These are phyloP conservation scores for Datnioides undecimradiatus DNA, from an alignment of 2,113 vertebrate species.

Conservation along the genomic window DNA sequence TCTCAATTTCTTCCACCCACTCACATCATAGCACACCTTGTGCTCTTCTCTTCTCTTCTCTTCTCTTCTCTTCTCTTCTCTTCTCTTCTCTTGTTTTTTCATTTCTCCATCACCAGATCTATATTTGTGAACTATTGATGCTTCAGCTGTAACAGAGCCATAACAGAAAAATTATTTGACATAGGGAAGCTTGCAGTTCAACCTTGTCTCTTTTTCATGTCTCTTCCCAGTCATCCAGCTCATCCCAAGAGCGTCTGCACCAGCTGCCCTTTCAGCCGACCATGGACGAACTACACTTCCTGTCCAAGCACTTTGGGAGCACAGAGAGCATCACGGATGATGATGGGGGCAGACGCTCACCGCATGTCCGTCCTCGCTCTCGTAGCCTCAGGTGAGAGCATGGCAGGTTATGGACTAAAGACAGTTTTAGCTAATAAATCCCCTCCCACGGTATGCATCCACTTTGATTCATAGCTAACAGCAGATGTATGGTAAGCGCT, in stretches of 20 bases:
- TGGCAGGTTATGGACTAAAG: neutral
- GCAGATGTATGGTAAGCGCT: neutral
- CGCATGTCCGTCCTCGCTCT: constrained; percentile 90
- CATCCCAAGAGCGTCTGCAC: constrained; percentile 93
- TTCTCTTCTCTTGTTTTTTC: neutral
- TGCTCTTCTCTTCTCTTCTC: constrained; percentile 12
- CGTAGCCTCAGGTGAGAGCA: constrained; percentile 89
- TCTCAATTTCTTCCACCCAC: constrained; percentile 58
- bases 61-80: neutral
- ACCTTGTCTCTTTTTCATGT: constrained; percentile 28
- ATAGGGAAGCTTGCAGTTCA: constrained; percentile 12
- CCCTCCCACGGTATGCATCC: neutral
- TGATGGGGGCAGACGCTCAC: constrained; percentile 88
- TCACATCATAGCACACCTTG: constrained; percentile 42
- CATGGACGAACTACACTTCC: constrained; percentile 91
- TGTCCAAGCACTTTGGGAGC: constrained; percentile 94
- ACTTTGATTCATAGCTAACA: neutral
- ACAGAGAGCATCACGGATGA: constrained; percentile 92
- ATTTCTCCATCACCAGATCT: constrained; percentile 19
- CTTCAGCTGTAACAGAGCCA: constrained; percentile 13
- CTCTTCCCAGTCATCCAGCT: constrained; percentile 89
- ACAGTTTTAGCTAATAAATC: neutral
- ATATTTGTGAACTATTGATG: constrained; percentile 29
- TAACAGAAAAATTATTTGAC: constrained; percentile 3
- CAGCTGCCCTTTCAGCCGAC: constrained; percentile 93